Conservation (phyloP, 2,888 invertebrate species). For the Noctua janthe region DNA sequence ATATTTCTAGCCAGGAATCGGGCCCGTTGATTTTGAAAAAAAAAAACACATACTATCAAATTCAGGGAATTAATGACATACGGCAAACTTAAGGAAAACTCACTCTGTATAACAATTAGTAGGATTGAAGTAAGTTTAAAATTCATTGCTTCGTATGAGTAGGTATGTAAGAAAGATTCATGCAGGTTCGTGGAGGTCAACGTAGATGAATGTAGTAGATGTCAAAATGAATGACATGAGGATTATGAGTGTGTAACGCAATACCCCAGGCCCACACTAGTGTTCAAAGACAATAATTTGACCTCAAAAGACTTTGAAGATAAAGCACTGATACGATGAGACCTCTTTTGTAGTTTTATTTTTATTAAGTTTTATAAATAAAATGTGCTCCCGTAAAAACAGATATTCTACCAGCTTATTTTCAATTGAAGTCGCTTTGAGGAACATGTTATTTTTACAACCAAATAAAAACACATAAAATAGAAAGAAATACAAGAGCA, state of each 20-base stretch:
- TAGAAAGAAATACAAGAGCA: not conserved
- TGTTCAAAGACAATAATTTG: not conserved
- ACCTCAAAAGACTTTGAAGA: not conserved
- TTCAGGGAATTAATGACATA: no score
- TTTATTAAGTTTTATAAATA: not conserved
- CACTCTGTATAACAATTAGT: no score
- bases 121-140: no score
- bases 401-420: not conserved
- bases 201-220: not conserved
- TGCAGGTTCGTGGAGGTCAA: no score
- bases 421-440: not conserved
- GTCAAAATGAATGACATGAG: not conserved
- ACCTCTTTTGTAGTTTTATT: not conserved
- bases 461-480: slow-evolving; percentile 8
- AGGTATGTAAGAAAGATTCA: no score
- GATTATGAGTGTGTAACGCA: not conserved
- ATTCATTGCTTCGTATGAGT: no score
- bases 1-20: no score
- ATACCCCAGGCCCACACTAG: not conserved
- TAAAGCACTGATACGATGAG: not conserved
- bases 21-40: no score
- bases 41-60: no score
- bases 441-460: not conserved
- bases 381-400: not conserved
- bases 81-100: no score